Percentiles rank a stretch among this genome's conserved stretches.
Conservation (phyloP, 2,113 vertebrate species). For the Spermophilus dauricus region DNA sequence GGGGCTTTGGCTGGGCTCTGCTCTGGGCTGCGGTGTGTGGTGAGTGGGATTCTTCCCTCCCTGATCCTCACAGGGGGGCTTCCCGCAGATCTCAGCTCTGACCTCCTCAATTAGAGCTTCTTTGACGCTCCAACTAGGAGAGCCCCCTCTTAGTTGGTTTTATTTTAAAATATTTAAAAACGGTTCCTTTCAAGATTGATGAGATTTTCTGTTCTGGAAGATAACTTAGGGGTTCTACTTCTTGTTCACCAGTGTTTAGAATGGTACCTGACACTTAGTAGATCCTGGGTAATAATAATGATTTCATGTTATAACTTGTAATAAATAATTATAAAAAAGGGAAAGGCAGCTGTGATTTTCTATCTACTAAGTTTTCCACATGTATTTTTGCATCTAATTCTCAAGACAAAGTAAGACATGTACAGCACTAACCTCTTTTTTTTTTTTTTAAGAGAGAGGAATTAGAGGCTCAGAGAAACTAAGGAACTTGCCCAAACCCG, state of each 20-base stretch:
- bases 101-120: neutral
- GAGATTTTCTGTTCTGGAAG: neutral
- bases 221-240: neutral
- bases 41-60: neutral
- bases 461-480: neutral
- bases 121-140: neutral
- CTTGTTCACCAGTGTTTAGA: neutral
- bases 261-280: too few species aligned
- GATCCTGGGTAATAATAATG: neutral
- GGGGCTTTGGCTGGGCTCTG: neutral
- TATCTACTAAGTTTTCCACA: neutral
- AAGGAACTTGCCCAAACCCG: neutral
- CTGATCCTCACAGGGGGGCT: neutral
- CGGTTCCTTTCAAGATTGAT: neutral
- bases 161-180: neutral
- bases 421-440: neutral
- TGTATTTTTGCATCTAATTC: neutral
- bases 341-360: neutral
- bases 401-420: neutral
- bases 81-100: neutral
- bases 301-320: neutral
- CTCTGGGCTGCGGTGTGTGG: accelerated
- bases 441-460: neutral
- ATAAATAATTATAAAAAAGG: neutral
- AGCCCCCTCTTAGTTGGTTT: neutral